A percentile compares a stretch with the other conserved stretches of the same genome.
phyloP scores from a whole-genome alignment of 92 coral and sea anemone genomes.

The Diadumene lineata region DNA sequence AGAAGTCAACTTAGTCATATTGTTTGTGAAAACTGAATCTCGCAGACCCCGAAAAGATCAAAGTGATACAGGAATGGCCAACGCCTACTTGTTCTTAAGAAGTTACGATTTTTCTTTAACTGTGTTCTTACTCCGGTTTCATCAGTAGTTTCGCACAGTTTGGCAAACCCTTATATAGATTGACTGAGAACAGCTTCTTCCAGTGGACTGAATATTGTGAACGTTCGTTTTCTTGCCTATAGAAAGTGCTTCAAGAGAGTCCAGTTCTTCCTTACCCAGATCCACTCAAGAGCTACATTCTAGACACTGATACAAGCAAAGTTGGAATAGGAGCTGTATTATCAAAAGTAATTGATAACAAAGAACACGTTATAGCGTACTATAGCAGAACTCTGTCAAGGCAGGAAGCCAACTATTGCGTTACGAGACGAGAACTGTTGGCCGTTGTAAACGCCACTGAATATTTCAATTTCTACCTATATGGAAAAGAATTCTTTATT shows the following conservation, averaged over 20 bases:
- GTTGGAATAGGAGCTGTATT: slow-evolving; percentile 48
- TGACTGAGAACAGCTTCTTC: slow-evolving; percentile 11
- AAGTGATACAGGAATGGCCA: slow-evolving; percentile 21
- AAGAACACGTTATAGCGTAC: slow-evolving; percentile 53
- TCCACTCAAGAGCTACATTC: slow-evolving; percentile 3
- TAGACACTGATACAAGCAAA: slow-evolving; percentile 54
- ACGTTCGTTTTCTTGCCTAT: slow-evolving; percentile 16
- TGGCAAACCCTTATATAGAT: background rate
- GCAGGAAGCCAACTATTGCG: slow-evolving; percentile 33
- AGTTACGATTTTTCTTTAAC: slow-evolving; percentile 14
- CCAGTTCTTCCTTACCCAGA: slow-evolving; percentile 34
- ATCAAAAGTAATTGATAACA: slow-evolving; percentile 32
- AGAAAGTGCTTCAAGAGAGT: slow-evolving; percentile 20
- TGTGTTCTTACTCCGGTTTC: background rate
- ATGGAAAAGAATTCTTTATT: slow-evolving; percentile 48
- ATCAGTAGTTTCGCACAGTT: background rate
- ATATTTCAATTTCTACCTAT: slow-evolving; percentile 53
- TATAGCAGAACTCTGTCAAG: slow-evolving; percentile 33
- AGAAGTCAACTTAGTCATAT: slow-evolving; percentile 28
- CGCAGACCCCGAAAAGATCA: slow-evolving; percentile 31
- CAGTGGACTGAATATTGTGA: slow-evolving; percentile 10
- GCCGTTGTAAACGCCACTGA: slow-evolving; percentile 55
- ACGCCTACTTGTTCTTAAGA: slow-evolving; percentile 16
- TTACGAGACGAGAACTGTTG: slow-evolving; percentile 50
- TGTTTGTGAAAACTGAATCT: slow-evolving; percentile 17